These are phyloP conservation scores for Danio choprae DNA, from an alignment of 2,797 vertebrate genomes.

Conservation along the genomic window DNA sequence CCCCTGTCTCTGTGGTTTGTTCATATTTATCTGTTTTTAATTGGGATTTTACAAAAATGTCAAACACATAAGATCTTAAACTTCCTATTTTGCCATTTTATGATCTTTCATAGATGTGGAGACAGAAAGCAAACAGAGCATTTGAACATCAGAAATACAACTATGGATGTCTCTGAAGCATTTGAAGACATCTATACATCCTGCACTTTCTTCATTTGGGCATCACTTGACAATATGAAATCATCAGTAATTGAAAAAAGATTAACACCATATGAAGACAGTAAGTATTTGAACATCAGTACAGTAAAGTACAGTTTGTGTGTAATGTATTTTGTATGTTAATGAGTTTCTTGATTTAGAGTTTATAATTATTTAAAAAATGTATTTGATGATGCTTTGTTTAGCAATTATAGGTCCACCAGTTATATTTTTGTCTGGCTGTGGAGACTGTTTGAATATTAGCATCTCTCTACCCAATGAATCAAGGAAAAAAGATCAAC, in stretches of 20 bases:
- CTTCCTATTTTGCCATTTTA: background rate
- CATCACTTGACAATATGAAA: conserved; percentile 22
- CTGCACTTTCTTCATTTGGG: conserved; percentile 34
- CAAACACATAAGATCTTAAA: background rate
- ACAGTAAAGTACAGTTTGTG: background rate
- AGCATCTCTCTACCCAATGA: conserved; percentile 61
- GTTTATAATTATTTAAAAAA: background rate
- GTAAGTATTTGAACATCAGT: conserved; percentile 29
- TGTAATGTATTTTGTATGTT: background rate
- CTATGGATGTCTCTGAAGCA: conserved; percentile 28
- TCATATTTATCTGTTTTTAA: no score
- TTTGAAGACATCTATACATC: fast-evolving
- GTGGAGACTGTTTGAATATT: conserved; percentile 64
- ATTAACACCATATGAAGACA: conserved; percentile 16
- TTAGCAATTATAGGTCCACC: conserved; percentile 71
- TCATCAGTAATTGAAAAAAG: background rate
- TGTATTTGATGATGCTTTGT: conserved; percentile 16
- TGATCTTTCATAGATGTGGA: background rate
- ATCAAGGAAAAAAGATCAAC: fast-evolving
- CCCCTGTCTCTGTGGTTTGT: no score
- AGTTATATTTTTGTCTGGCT: conserved; percentile 59
- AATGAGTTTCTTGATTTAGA: background rate
- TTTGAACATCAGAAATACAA: background rate
- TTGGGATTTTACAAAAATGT: background rate
- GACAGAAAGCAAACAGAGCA: fast-evolving